Base-by-base conservation (phyloP, 2,113 vertebrate genomes). In the Excalfactoria chinensis region DNA sequence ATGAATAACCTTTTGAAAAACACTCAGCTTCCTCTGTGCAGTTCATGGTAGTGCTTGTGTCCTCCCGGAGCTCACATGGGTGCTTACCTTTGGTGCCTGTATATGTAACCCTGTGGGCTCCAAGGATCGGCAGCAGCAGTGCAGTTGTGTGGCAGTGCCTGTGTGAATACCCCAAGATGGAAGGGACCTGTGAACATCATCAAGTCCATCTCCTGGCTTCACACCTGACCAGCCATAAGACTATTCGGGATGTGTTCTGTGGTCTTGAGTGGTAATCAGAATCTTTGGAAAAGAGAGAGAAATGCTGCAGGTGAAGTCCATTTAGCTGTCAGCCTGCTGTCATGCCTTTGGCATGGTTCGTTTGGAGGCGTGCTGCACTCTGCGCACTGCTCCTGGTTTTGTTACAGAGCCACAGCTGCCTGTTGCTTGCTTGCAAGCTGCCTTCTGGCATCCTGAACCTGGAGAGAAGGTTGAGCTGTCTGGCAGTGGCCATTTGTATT, bases 1-100 rank as follows among this genome's bases (percentile, higher is more conserved):
- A 90, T 89, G 64, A 86, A 94, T 94, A 92, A 96, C 81, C 91
- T 94, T 94, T 90, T 94, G 86, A 93, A 77, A 79, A 19, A 7
- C 23, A 70, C 56, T 75, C 82, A 28, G 48, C 55, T 89, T 92
- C 41, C 37, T 74, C 56, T 80, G 51, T 51, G 79, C 34, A 43
- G 22, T 70, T 7, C 51, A 22, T 40, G 59, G 34, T 71, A 60
- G 10, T 8, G 11, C 7, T 82, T 8, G 3, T 34, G n/a, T 32
- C 34, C 7, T 8, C 28, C 15, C 10, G 6, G 70, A 70, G 71
- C 79, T 93, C 48, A 49, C 48, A 13, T 23, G 22, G 22, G 48
- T 23, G 8, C 68, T 80, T 63, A 46, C 30, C 40, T 81, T 77
- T 20, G n/a, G 89, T 16, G 5, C 59, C 9, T 41, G 70, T 66